Evolutionary conservation across 2,888 invertebrate species (phyloP).

Genomic region (Drosophila mettleri): DNA sequence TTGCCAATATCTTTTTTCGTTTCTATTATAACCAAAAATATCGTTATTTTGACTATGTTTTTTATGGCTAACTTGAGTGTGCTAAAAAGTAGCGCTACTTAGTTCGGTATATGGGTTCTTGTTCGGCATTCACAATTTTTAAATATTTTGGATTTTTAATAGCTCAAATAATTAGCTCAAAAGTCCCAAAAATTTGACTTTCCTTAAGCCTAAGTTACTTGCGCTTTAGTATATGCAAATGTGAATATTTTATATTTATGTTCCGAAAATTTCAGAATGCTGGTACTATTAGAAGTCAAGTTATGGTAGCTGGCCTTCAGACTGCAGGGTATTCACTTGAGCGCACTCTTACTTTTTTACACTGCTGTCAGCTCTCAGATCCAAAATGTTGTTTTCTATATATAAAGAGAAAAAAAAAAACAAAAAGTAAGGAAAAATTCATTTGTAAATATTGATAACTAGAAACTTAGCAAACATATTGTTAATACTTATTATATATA

Average conservation of each 20-base stretch:
- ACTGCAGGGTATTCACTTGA: constrained; percentile 1
- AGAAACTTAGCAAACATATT: constrained; percentile 65
- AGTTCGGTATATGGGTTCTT: not conserved
- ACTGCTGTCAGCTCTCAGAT: constrained; percentile 31
- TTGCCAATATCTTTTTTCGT: too few species aligned
- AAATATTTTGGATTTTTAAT: not conserved
- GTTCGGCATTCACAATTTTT: not conserved
- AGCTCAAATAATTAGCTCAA: not conserved
- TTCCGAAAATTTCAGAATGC: not conserved
- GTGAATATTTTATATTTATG: not conserved
- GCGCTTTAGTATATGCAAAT: not conserved
- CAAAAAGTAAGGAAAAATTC: constrained; percentile 38
- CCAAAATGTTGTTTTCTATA: constrained; percentile 64
- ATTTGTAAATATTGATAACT: constrained; percentile 75
- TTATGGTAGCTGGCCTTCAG: not conserved
- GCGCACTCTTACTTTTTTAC: not conserved
- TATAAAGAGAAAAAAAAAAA: constrained; percentile 21
- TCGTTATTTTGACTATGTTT: not conserved
- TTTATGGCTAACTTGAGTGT: not conserved
- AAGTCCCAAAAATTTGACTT: not conserved
- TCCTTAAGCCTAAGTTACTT: not conserved
- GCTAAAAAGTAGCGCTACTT: not conserved
- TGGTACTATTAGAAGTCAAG: not conserved
- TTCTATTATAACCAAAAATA: not conserved
- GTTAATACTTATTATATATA: constrained; percentile 70